Evolutionary conservation across 2,888 invertebrate species (phyloP).

Genomic region (Apamea sordens): DNA sequence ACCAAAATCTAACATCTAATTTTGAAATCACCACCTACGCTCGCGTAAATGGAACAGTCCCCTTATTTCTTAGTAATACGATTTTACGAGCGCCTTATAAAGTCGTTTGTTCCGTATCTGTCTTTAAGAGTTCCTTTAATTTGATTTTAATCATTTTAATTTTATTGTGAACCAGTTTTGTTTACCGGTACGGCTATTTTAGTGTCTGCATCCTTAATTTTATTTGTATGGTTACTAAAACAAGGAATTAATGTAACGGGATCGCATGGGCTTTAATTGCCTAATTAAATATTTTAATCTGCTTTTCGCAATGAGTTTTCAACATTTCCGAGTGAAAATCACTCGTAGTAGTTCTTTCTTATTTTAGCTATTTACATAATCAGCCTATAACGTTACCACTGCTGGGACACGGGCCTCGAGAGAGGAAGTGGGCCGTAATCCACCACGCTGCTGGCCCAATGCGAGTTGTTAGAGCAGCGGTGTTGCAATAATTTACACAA

Average conservation of each 20-base stretch:
- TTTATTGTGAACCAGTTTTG: conserved; percentile 37
- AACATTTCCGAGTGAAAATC: background rate
- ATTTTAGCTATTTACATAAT: background rate
- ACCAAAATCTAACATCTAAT: background rate
- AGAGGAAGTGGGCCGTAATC: too few relatives aligned
- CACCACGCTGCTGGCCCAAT: too few relatives aligned
- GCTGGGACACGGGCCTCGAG: too few relatives aligned
- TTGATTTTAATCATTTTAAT: conserved; percentile 49
- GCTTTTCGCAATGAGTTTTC: conserved; percentile 6
- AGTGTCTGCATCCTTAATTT: conserved; percentile 31
- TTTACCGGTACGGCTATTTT: conserved; percentile 20
- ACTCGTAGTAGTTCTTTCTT: too few relatives aligned
- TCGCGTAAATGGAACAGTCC: conserved; percentile 18
- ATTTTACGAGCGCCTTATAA: conserved; percentile 52
- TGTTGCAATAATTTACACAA: too few relatives aligned
- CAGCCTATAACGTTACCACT: too few relatives aligned
- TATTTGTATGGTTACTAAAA: conserved; percentile 26
- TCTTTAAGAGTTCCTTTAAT: conserved; percentile 47
- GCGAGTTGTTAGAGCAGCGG: too few relatives aligned
- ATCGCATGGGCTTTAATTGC: conserved; percentile 8
- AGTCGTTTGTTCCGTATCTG: conserved; percentile 46
- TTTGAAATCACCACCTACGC: background rate
- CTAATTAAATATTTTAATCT: conserved; percentile 8
- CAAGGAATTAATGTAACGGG: conserved; percentile 10
- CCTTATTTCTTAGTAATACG: conserved; percentile 31